Base-by-base conservation (phyloP, 2,113 vertebrate genomes). In the Oryzias curvinotus region DNA sequence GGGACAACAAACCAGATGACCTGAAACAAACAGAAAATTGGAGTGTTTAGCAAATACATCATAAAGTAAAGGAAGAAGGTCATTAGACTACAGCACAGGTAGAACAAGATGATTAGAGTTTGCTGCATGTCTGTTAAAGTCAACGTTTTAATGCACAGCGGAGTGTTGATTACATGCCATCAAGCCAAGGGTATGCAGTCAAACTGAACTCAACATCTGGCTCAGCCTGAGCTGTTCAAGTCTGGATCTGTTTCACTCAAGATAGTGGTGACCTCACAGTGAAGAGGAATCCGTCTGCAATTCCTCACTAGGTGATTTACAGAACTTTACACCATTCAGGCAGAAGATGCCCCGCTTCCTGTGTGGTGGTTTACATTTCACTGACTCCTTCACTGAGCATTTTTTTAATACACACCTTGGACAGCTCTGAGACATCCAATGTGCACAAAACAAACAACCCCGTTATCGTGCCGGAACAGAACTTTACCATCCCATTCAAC, bases 231-330 rank as follows among this genome's bases (percentile, higher is more conserved):
- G 73, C 79, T 53, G 52, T 88, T 92, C 91, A 89, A 85, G 92
- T 90, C 90, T 89, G 90, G 90, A 93, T 92, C 80, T 88, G 91
- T 90, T 87, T 87, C 78, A 83, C 83, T 75, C 86, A 85, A 62
- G 55, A 54, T 68, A 23, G 57, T 5, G 43, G 81, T 93, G 92
- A 92, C 90, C 86, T 92, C 89, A 91, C 80, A 16, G 57, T 73
- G 58, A 73, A 58, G 67, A 88, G 88, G 90, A 93, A 92, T 91
- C 89, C 21, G 57, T 76, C 75, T 62, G 71, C 73, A 83, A 73
- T 85, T 74, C 66, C 64, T 68, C 72, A 70, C 51, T 48, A 17
- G 65, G 72, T 91, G 87, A 89, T 92, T 90, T 91, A 90, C 82
- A 75, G 68, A 36, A 1, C 48, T 25, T 66, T 64, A 65, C 66